Conservation (phyloP, 2,797 vertebrate species). For the Oceanodroma leucorhoa region DNA sequence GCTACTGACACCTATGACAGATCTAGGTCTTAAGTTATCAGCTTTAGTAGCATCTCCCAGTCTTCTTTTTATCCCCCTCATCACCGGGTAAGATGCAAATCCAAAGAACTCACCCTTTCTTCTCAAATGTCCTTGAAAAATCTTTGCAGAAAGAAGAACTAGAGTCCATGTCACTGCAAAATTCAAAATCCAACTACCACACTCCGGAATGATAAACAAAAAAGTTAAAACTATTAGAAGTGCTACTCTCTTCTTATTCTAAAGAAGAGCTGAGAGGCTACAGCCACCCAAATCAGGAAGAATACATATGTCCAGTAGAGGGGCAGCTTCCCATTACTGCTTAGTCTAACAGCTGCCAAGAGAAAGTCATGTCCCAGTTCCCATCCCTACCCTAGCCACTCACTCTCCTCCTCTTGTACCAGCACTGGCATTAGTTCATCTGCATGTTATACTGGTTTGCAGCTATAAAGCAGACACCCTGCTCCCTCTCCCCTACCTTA, state of each 20-base stretch:
- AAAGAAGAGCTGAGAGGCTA: background rate
- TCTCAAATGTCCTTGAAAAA: background rate
- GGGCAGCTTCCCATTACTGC: background rate
- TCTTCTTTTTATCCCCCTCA: background rate
- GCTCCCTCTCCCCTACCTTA: background rate
- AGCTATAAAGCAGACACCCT: background rate
- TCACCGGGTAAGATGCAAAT: background rate
- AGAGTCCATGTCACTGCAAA: background rate
- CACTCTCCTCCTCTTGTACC: background rate
- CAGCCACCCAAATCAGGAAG: background rate
- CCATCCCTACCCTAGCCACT: background rate
- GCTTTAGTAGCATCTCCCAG: background rate
- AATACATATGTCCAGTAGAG: accelerated
- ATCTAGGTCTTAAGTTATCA: background rate
- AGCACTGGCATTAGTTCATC: background rate
- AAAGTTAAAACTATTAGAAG: background rate
- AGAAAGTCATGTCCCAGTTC: background rate
- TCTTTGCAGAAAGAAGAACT: background rate
- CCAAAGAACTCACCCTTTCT: background rate
- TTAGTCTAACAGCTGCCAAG: background rate
- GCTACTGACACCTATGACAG: background rate
- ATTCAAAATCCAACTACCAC: background rate
- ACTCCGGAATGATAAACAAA: background rate
- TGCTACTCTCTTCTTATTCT: background rate
- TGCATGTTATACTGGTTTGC: background rate